phyloP scores from a whole-genome alignment of 2,888 invertebrate genomes.

The Ochlodes sylvanus region DNA sequence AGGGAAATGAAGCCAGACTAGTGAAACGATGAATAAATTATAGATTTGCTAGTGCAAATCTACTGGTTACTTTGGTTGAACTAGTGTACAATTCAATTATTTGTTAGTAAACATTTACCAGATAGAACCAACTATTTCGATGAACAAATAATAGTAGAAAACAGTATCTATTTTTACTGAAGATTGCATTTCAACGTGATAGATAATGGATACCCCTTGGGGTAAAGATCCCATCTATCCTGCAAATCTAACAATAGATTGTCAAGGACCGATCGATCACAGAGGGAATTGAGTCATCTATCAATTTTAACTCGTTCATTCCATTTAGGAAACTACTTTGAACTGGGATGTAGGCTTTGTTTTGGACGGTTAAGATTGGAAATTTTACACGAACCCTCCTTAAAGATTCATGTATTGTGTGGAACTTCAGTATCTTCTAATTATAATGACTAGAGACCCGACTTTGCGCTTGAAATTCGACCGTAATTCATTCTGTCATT shows the following conservation, averaged over 20 bases:
- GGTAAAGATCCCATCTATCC: conserved; percentile 32
- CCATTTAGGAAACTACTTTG: conserved; percentile 19
- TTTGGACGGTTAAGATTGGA: conserved; percentile 7
- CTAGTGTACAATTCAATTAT: no score
- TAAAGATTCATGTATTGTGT: no score
- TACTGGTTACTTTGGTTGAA: no score
- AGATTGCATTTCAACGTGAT: conserved; percentile 17
- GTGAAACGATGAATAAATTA: no score
- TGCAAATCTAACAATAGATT: conserved; percentile 34
- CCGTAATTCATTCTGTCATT: no score
- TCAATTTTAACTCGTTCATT: conserved; percentile 35
- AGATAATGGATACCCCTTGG: conserved; percentile 28
- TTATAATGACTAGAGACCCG: no score
- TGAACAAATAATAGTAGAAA: not conserved
- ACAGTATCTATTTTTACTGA: not conserved
- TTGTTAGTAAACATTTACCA: no score
- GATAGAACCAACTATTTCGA: no score
- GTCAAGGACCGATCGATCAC: conserved; percentile 33
- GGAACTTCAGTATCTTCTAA: no score
- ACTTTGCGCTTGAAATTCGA: no score
- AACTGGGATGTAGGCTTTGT: conserved; percentile 18
- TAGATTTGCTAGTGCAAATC: no score
- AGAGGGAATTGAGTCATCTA: conserved; percentile 38
- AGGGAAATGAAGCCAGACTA: no score
- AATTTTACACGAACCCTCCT: not conserved